phyloP scores from a whole-genome alignment of 2,888 invertebrate genomes.

The Zhuqinia jingwanae region DNA sequence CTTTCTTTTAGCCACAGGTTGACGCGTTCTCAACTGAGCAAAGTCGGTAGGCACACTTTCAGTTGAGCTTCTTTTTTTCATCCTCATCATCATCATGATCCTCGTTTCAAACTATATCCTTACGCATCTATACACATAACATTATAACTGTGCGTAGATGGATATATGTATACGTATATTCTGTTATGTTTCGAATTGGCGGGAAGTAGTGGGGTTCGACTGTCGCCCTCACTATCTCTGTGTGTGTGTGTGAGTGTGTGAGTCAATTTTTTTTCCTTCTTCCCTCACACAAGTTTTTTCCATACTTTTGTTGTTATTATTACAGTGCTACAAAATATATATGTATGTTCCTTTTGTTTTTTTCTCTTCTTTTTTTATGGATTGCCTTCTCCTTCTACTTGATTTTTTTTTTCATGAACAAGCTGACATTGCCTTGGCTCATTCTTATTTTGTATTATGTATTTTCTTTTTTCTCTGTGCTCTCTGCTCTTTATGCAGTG shows the following conservation, averaged over 20 bases:
- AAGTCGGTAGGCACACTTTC: constrained; percentile 76
- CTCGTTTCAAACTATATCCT: neutral
- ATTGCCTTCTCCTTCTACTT: neutral
- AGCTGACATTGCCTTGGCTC: constrained; percentile 23
- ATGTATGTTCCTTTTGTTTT: constrained; percentile 21
- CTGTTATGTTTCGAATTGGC: constrained; percentile 77
- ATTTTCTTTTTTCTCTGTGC: neutral
- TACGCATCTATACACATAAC: neutral
- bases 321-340: constrained; percentile 31
- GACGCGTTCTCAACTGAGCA: constrained; percentile 76
- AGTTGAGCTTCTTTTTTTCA: constrained; percentile 30
- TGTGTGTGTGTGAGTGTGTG: neutral
- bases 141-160: neutral
- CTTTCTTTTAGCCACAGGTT: constrained; percentile 70
- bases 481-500: neutral
- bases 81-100: constrained; percentile 3
- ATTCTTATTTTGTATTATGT: neutral
- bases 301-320: constrained; percentile 44
- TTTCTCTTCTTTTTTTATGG: constrained; percentile 7
- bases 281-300: constrained; percentile 5
- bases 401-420: neutral
- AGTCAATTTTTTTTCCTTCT: constrained; percentile 43
- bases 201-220: constrained; percentile 74
- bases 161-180: constrained; percentile 44
- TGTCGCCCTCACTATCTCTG: constrained; percentile 38